A percentile compares a stretch with the other conserved stretches of the same genome.
These are phyloP conservation scores for Neomonachus schauinslandi DNA, from an alignment of 2,113 vertebrate genomes.

Conservation along the genomic window DNA sequence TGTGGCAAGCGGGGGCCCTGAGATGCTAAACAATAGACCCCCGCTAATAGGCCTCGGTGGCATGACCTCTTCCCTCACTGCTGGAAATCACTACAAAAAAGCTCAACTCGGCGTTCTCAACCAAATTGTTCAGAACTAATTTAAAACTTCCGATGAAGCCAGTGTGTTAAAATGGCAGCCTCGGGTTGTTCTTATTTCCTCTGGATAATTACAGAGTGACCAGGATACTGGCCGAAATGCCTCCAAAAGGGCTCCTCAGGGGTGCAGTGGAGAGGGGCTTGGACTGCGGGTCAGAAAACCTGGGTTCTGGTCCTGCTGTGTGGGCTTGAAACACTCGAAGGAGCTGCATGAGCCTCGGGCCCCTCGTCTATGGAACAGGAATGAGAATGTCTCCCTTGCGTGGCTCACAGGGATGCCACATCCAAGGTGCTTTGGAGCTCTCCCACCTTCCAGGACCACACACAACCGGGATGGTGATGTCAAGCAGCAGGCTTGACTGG, in stretches of 20 bases:
- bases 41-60: slow-evolving; percentile 40
- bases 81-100: slow-evolving; percentile 66
- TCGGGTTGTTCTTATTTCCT: rapidly evolving
- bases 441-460: not conserved
- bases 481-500: rapidly evolving
- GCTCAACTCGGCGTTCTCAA: slow-evolving; percentile 18
- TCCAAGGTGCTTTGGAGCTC: not conserved
- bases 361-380: not conserved
- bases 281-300: too few relatives aligned
- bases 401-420: not conserved
- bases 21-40: slow-evolving; percentile 84
- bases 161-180: not conserved
- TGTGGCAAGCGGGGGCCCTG: slow-evolving; percentile 76
- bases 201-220: slow-evolving; percentile 22
- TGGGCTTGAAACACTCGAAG: not conserved
- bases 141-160: slow-evolving; percentile 73
- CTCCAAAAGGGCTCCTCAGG: not conserved
- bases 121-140: slow-evolving; percentile 61
- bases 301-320: not conserved
- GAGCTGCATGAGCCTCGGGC: not conserved
- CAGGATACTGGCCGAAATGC: not conserved
- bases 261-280: rapidly evolving
- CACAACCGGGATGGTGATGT: rapidly evolving
- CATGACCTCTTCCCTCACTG: slow-evolving; percentile 60
- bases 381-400: rapidly evolving